Percentiles rank a stretch among this genome's conserved stretches.
Evolutionary conservation across 2,797 vertebrate genomes (phyloP).

Genomic region (Distichodus sexfasciatus): DNA sequence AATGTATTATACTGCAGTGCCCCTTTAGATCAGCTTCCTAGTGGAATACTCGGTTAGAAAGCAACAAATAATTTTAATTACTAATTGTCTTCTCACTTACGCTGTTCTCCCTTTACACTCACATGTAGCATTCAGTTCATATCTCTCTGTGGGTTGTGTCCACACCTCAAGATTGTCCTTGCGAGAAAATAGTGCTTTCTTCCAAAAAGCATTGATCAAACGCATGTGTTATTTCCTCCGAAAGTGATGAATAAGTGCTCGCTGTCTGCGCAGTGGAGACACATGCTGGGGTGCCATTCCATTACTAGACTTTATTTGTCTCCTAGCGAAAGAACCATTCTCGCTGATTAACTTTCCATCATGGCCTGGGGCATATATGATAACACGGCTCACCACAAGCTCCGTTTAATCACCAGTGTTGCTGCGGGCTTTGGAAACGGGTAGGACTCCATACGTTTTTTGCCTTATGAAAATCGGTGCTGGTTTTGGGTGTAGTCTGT

Average conservation of each 20-base stretch:
- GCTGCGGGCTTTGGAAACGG: conserved; percentile 18
- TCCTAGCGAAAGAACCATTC: conserved; percentile 17
- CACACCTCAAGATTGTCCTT: not conserved
- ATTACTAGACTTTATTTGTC: conserved; percentile 39
- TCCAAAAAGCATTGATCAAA: not conserved
- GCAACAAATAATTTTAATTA: not conserved
- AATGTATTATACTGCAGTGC: too few relatives aligned
- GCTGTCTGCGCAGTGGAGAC: not conserved
- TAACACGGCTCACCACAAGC: conserved; percentile 24
- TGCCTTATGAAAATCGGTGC: not conserved
- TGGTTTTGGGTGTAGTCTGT: conserved; percentile 26
- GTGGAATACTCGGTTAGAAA: not conserved
- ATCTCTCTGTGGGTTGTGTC: not conserved
- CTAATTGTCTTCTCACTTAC: not conserved
- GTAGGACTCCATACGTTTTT: conserved; percentile 10
- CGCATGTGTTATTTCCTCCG: not conserved
- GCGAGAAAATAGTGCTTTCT: not conserved
- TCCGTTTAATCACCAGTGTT: conserved; percentile 41
- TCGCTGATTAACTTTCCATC: conserved; percentile 33
- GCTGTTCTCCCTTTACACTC: not conserved
- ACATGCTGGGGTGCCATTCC: not conserved
- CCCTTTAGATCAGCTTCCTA: not conserved
- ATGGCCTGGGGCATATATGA: conserved; percentile 28
- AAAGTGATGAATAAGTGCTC: not conserved
- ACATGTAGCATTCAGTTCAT: too few relatives aligned